Evolutionary conservation across 2,888 invertebrate species (phyloP).

Genomic region (Cephus nigrinus): DNA sequence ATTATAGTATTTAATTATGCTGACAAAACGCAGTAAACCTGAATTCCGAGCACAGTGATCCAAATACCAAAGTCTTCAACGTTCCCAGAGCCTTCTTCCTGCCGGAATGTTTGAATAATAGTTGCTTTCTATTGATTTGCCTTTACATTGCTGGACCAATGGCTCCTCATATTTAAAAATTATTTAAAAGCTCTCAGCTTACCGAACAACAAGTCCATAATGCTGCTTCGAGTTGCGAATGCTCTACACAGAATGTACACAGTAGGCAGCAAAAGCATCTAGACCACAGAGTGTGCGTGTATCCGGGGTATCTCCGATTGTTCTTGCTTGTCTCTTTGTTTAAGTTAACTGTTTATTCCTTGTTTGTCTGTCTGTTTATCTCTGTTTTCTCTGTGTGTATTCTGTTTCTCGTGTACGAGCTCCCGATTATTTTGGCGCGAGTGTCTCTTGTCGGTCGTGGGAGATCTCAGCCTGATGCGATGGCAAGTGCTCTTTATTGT

Average conservation of each 20-base stretch:
- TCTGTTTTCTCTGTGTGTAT: not conserved
- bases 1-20: slow-evolving; percentile 48
- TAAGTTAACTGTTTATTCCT: not conserved
- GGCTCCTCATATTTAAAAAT: slow-evolving; percentile 35
- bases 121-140: slow-evolving; percentile 36
- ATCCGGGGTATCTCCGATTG: not conserved
- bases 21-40: slow-evolving; percentile 49
- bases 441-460: slow-evolving; percentile 14
- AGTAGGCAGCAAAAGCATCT: slow-evolving; percentile 53
- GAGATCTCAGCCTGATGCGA: slow-evolving; percentile 50
- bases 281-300: slow-evolving; percentile 46
- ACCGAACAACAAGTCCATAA: slow-evolving; percentile 36
- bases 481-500: slow-evolving; percentile 33
- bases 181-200: slow-evolving; percentile 36
- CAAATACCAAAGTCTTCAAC: slow-evolving; percentile 46
- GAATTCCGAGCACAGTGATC: slow-evolving; percentile 55
- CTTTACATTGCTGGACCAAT: slow-evolving; percentile 37
- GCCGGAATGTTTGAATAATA: slow-evolving; percentile 56
- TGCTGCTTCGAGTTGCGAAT: slow-evolving; percentile 27
- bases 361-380: not conserved
- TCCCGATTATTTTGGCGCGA: not conserved
- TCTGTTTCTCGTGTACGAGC: not conserved
- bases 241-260: slow-evolving; percentile 44
- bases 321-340: not conserved
- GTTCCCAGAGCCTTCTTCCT: slow-evolving; percentile 42